These are phyloP conservation scores for Acipenser oxyrinchus DNA, from an alignment of 2,797 vertebrate species.

Conservation along the genomic window DNA sequence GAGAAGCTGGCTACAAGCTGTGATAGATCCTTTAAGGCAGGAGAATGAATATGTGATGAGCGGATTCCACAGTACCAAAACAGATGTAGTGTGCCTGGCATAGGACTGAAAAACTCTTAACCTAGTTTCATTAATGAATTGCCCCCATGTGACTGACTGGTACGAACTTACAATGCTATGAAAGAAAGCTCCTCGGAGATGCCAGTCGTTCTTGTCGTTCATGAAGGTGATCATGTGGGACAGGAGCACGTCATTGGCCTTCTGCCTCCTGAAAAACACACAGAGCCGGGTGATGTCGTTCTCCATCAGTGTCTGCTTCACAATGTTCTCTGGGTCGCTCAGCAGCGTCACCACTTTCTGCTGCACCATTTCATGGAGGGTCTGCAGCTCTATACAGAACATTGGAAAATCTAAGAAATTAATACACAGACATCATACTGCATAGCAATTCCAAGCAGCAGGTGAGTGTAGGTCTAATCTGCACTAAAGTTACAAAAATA, in stretches of 20 bases:
- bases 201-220: constrained; percentile 98
- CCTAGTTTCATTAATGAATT: constrained; percentile 24
- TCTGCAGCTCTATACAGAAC: constrained; percentile 76
- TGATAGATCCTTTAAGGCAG: no score
- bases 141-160: no score
- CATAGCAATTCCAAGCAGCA: no score
- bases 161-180: constrained; percentile 88
- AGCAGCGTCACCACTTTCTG: constrained; percentile 97
- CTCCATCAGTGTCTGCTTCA: constrained; percentile 96
- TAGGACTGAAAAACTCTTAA: no score
- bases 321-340: constrained; percentile 95
- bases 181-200: constrained; percentile 92
- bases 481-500: no score
- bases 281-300: constrained; percentile 94
- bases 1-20: no score
- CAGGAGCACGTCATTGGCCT: constrained; percentile 92
- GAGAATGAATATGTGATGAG: no score
- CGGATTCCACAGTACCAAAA: no score
- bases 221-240: constrained; percentile 98
- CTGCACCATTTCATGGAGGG: constrained; percentile 96
- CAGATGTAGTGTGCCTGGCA: no score
- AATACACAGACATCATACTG: no score
- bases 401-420: no score
- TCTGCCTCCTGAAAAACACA: constrained; percentile 95
- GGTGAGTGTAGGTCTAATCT: no score